Evolutionary conservation across 2,888 invertebrate species (phyloP).

Genomic region (Xanthorhoe designata): DNA sequence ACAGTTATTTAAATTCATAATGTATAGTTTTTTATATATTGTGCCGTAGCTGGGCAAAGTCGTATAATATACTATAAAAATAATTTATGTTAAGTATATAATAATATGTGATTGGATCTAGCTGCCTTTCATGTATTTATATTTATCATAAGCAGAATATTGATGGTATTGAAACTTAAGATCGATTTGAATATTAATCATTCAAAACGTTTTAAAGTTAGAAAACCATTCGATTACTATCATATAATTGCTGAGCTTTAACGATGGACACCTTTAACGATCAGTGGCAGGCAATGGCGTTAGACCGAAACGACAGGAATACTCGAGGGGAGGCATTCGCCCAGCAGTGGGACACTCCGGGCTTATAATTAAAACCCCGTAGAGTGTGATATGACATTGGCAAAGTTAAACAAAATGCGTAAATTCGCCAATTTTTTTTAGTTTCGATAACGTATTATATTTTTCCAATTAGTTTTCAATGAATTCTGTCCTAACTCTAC

Average conservation of each 20-base stretch:
- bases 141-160: neutral
- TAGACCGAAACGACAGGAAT: no score
- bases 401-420: neutral
- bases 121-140: neutral
- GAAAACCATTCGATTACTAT: neutral
- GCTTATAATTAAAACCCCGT: no score
- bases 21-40: neutral
- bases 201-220: neutral
- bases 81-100: conserved; percentile 3
- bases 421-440: conserved; percentile 5
- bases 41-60: neutral
- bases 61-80: conserved; percentile 14
- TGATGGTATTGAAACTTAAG: no score
- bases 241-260: no score
- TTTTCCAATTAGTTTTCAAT: conserved; percentile 33
- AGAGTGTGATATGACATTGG: conserved; percentile 6
- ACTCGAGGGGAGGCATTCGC: no score
- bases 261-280: no score
- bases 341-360: no score
- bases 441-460: conserved; percentile 14
- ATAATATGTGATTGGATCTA: neutral
- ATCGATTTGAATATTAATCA: neutral
- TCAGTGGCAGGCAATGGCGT: no score
- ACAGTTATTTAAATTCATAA: no score
- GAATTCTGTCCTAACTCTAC: conserved; percentile 75